These are phyloP conservation scores for Coelinius sp. DNA, from an alignment of 2,888 invertebrate genomes.

Conservation along the genomic window DNA sequence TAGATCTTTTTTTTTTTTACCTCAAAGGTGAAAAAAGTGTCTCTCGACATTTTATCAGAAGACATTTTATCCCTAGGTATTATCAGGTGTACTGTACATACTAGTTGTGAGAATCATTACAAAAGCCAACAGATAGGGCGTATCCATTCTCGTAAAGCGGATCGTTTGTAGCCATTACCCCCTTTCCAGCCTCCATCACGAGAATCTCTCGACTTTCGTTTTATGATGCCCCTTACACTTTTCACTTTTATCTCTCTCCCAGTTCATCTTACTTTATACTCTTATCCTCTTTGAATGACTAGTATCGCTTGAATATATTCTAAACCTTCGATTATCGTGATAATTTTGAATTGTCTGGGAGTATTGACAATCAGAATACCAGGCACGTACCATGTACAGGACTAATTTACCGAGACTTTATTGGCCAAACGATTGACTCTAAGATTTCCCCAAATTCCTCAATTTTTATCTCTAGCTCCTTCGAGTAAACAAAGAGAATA, in stretches of 20 bases:
- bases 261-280: constrained; percentile 30
- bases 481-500: too few relatives aligned
- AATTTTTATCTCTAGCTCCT: too few relatives aligned
- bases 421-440: neutral
- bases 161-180: constrained; percentile 49
- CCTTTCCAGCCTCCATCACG: constrained; percentile 15
- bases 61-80: constrained; percentile 27
- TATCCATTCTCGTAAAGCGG: constrained; percentile 49
- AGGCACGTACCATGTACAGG: constrained; percentile 27
- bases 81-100: constrained; percentile 16
- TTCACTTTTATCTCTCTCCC: constrained; percentile 44
- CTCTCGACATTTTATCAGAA: constrained; percentile 13
- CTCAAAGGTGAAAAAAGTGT: neutral
- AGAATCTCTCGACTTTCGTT: constrained; percentile 32
- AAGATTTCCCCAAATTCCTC: neutral
- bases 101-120: constrained; percentile 41
- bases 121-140: constrained; percentile 42
- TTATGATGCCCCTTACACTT: constrained; percentile 48
- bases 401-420: constrained; percentile 43
- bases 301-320: neutral
- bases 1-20: too few relatives aligned
- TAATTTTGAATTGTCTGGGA: neutral
- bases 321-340: neutral
- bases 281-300: constrained; percentile 25
- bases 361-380: neutral